Base-by-base conservation (phyloP, 1,140 invertebrate species). In the Zaprionus africanus region DNA sequence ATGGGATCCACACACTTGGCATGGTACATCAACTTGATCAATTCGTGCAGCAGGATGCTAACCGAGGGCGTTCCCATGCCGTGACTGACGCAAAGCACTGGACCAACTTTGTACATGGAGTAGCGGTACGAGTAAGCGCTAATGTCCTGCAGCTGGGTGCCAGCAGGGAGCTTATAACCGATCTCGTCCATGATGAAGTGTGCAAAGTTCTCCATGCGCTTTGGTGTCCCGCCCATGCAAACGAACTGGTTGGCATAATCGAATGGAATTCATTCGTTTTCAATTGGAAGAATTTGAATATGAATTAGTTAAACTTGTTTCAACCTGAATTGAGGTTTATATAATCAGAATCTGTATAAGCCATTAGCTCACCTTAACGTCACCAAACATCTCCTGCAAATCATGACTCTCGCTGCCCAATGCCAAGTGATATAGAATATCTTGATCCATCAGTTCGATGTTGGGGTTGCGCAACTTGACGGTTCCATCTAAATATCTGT, bases 221-320 rank as follows among this genome's bases (percentile, higher is more conserved):
- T 98, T 5, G 98, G 97, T 15, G 98, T 99, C 11, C 99, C 99
- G 56, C 99, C 98, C 96, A 99, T 98, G 93, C 98, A 99, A 11
- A 99, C 98, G 93, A 99, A 99, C 98, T 99, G 93, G 36, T 94
- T 38, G 51, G 31, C 51, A 34, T 26, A 62, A 64, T 17, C 12
- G 34, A 41, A 38, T 51, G 12, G 46, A 24, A 22, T 51, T 51
- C 11, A 51, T 51, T 49, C 13, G 26, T 63, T 53, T 53, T 22
- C 12, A 63, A 53, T 17, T 51, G n/a, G 26, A 43, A 58, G 38
- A 58, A 60, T 7, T 28, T 15, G 6, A 34, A 56, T 46, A 46
- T 46, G 19, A 28, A 56, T 34, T 54, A 46, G 36, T 7, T 12
- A 28, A 72, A 58, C 62, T 51, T 11, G 61, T 71, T 71, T 57